phyloP scores from a whole-genome alignment of 2,888 invertebrate genomes.

The Linnaemya vulpina region DNA sequence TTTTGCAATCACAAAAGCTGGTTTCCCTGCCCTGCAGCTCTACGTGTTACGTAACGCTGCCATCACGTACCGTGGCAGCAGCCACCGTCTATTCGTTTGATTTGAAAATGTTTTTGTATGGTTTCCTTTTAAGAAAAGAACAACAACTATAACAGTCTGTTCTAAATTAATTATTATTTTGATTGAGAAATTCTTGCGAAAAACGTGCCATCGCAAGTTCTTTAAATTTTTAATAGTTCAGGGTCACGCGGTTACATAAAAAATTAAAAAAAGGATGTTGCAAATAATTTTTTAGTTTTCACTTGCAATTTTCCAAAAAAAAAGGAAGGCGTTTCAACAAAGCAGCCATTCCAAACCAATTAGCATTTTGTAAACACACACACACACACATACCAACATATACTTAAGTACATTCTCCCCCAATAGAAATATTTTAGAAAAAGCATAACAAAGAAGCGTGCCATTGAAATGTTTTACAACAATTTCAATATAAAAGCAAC shows the following conservation, averaged over 20 bases:
- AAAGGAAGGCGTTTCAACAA: slow-evolving; percentile 31
- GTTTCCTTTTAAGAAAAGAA: no score
- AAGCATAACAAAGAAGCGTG: slow-evolving; percentile 51
- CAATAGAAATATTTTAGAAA: background rate
- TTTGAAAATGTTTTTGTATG: no score
- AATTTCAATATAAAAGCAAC: slow-evolving; percentile 3
- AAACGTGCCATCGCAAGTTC: background rate
- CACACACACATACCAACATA: slow-evolving; percentile 1
- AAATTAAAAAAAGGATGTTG: background rate
- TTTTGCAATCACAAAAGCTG: no score
- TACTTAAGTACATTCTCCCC: slow-evolving; percentile 2
- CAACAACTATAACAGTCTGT: no score
- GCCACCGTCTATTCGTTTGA: no score
- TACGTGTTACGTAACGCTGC: no score
- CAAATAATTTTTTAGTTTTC: background rate
- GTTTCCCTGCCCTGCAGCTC: no score
- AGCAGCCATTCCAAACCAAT: slow-evolving; percentile 49
- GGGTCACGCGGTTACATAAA: background rate
- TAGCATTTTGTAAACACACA: slow-evolving; percentile 48
- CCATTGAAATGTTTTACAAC: slow-evolving; percentile 61
- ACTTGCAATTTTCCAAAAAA: background rate
- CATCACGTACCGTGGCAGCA: no score
- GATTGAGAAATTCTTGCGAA: background rate
- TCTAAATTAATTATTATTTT: background rate
- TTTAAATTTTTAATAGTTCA: slow-evolving; percentile 2